Percentiles rank a stretch among this genome's conserved stretches.
phyloP scores from a whole-genome alignment of 2,113 vertebrate genomes.

The Apeltes quadracus region DNA sequence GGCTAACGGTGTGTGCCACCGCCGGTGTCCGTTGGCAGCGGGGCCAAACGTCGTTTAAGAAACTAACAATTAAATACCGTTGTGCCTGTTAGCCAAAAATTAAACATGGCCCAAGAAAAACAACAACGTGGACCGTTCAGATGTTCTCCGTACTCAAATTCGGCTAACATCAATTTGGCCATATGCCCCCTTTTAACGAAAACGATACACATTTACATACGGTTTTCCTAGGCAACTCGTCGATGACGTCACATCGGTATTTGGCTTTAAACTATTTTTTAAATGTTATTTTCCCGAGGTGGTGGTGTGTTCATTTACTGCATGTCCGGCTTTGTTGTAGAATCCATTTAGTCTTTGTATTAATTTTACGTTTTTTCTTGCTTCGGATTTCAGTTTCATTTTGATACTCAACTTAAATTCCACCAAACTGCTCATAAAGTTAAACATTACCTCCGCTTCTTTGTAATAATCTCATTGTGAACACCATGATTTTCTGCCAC shows the following conservation, averaged over 20 bases:
- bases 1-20: neutral
- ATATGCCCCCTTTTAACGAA: neutral
- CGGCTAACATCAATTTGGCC: neutral
- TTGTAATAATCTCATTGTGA: too few species aligned
- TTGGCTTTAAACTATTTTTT: neutral
- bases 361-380: neutral
- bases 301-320: neutral
- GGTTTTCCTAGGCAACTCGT: neutral
- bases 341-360: neutral
- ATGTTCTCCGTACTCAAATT: rapidly evolving
- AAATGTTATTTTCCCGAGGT: neutral
- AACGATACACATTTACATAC: neutral
- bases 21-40: neutral
- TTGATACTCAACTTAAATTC: neutral
- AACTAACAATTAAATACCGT: neutral
- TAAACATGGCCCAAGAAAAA: rapidly evolving
- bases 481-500: too few species aligned
- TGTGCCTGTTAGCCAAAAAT: rapidly evolving
- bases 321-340: neutral
- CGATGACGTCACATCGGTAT: neutral
- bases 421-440: too few species aligned
- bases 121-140: rapidly evolving
- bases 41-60: neutral
- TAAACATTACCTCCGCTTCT: too few species aligned
- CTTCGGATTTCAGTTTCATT: conserved; percentile 26